Conservation (phyloP, 2,888 invertebrate species). For the Mactromeris polynyma region DNA sequence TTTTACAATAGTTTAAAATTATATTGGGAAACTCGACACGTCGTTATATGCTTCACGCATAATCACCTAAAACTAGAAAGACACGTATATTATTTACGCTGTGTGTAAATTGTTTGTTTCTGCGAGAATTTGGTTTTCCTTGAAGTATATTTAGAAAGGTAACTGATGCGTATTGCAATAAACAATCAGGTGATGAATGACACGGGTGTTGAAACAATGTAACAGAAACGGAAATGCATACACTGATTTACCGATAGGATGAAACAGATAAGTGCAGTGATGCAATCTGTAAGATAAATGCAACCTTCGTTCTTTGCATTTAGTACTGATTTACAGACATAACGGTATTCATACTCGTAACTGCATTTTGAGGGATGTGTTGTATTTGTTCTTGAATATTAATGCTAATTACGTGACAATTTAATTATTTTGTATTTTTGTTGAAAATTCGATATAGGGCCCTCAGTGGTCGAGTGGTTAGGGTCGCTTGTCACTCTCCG, state of each 20-base stretch:
- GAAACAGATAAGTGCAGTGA: neutral
- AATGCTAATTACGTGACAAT: too few relatives aligned
- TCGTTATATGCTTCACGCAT: too few relatives aligned
- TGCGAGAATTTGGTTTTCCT: neutral
- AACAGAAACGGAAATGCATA: neutral
- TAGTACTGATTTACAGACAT: neutral
- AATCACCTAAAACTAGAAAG: too few relatives aligned
- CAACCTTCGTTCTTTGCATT: neutral
- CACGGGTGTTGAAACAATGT: neutral
- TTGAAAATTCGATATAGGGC: too few relatives aligned
- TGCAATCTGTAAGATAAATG: neutral
- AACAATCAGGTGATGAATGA: neutral
- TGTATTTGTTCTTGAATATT: too few relatives aligned
- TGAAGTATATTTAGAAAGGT: conserved; percentile 2
- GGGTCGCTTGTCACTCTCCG: too few relatives aligned
- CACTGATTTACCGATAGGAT: neutral
- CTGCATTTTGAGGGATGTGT: neutral
- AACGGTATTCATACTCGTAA: neutral
- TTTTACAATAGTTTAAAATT: too few relatives aligned
- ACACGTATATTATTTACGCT: neutral
- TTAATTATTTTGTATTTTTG: too few relatives aligned
- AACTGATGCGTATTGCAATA: neutral
- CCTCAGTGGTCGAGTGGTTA: too few relatives aligned
- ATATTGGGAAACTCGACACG: too few relatives aligned
- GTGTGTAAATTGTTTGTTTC: neutral